phyloP scores from a whole-genome alignment of 2,113 vertebrate genomes.

The Atrichornis clamosus region DNA sequence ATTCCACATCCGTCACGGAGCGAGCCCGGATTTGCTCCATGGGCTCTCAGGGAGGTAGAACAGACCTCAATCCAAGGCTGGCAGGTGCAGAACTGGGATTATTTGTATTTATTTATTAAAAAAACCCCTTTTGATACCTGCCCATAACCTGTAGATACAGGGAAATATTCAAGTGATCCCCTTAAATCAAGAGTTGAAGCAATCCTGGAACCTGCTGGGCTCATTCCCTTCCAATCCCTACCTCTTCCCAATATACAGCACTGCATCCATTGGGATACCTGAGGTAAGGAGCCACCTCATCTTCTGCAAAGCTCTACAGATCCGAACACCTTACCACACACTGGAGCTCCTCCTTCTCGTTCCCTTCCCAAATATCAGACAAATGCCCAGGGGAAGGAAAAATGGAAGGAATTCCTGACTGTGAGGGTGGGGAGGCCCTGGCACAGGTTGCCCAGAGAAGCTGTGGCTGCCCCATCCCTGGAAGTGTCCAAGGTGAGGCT shows the following conservation, averaged over 20 bases:
- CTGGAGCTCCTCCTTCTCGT: background rate
- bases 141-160: background rate
- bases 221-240: background rate
- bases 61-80: background rate
- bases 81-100: conserved; percentile 12
- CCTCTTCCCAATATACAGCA: background rate
- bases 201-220: background rate
- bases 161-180: accelerated
- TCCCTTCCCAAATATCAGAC: background rate
- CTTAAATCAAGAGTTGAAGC: background rate
- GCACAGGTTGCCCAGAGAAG: background rate
- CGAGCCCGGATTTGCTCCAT: background rate
- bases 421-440: background rate
- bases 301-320: background rate
- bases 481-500: background rate
- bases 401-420: background rate
- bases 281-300: background rate
- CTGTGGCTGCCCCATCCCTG: background rate
- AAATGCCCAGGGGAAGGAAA: background rate
- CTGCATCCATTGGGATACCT: accelerated
- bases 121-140: background rate
- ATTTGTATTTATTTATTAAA: background rate
- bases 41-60: background rate
- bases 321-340: background rate
- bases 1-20: background rate